phyloP scores from a whole-genome alignment of 64 coral and sea anemone genomes.

The Anthopleura sola region DNA sequence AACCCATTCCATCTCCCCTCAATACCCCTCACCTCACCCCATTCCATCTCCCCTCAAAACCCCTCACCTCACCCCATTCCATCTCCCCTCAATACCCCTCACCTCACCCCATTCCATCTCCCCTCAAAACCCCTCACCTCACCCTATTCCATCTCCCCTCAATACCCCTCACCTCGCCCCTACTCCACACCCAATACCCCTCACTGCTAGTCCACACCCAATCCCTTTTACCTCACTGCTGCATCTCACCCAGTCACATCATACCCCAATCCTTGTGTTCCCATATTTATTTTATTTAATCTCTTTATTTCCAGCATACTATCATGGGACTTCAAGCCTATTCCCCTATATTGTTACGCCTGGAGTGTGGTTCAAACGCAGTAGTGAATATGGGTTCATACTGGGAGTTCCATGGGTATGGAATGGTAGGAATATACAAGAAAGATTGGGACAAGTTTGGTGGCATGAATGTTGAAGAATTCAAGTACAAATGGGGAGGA shows the following conservation, averaged over 20 bases:
- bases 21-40: background rate
- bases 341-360: background rate
- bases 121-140: background rate
- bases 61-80: too few relatives aligned
- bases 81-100: too few relatives aligned
- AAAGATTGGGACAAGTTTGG: constrained; percentile 85
- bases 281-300: background rate
- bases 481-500: constrained; percentile 71
- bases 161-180: background rate
- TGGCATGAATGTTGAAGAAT: constrained; percentile 75
- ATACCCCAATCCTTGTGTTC: background rate
- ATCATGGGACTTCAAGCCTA: background rate
- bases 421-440: constrained; percentile 76
- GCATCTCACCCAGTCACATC: background rate
- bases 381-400: constrained; percentile 39
- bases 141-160: too few relatives aligned
- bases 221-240: too few relatives aligned
- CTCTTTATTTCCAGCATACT: background rate
- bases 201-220: too few relatives aligned
- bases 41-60: too few relatives aligned
- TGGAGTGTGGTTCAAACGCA: constrained; percentile 7
- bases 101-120: background rate
- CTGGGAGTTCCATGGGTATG: constrained; percentile 65
- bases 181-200: background rate
- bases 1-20: background rate